Evolutionary conservation across 2,888 invertebrate genomes (phyloP).

Genomic region (Psococerastis gibbosa): DNA sequence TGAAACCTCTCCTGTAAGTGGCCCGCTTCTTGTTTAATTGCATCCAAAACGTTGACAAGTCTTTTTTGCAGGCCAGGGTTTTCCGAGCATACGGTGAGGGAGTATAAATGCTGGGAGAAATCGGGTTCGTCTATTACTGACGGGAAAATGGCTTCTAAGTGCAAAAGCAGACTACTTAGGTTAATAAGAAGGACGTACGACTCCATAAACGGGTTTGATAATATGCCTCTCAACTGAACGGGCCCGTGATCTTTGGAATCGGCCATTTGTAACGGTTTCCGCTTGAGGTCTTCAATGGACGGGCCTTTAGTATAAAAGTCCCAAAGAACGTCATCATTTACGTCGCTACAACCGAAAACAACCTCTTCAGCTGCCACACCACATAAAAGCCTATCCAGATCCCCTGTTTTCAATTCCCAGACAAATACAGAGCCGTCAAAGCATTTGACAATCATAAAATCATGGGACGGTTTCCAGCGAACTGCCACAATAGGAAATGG

Average conservation of each 20-base stretch:
- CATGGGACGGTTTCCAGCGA: conserved; percentile 4
- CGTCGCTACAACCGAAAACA: not conserved
- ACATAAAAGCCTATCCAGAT: not conserved
- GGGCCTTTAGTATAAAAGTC: conserved; percentile 2
- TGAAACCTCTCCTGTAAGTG: not conserved
- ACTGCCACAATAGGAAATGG: conserved; percentile 1
- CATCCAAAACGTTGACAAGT: not conserved
- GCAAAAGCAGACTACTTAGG: not conserved
- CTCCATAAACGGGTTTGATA: not conserved
- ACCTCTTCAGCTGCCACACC: conserved; percentile 5
- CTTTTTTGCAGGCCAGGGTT: not conserved
- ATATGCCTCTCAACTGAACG: not conserved
- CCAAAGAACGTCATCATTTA: not conserved
- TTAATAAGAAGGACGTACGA: not conserved
- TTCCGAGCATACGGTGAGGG: not conserved
- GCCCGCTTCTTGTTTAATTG: not conserved
- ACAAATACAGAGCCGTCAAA: conserved; percentile 4
- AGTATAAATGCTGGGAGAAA: not conserved
- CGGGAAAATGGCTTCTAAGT: not conserved
- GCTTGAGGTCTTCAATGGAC: not conserved
- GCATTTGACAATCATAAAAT: conserved; percentile 6
- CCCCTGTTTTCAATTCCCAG: conserved; percentile 8
- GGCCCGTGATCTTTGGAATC: not conserved
- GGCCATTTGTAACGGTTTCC: not conserved
- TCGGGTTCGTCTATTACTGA: not conserved